Evolutionary conservation across 2,797 vertebrate species (phyloP).

Genomic region (Sebastes umbrosus): DNA sequence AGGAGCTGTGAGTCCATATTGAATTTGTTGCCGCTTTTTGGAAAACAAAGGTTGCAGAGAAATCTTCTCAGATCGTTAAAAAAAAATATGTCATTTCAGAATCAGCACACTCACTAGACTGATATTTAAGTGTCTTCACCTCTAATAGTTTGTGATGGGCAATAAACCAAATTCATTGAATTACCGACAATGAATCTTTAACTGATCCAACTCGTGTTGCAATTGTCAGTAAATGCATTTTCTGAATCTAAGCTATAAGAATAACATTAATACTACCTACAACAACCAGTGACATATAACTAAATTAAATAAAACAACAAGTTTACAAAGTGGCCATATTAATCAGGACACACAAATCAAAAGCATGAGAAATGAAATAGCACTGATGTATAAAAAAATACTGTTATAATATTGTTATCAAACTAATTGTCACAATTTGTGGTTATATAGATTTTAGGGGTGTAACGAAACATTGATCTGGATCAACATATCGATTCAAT

Average conservation of each 20-base stretch:
- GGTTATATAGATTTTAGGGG: neutral
- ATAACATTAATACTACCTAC: neutral
- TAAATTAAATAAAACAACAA: neutral
- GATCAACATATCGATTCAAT: no score
- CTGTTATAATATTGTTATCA: neutral
- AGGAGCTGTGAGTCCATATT: slow-evolving; percentile 8
- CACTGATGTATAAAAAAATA: neutral
- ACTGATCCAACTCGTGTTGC: neutral
- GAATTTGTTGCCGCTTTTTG: slow-evolving; percentile 8
- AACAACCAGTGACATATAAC: neutral
- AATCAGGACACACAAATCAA: neutral
- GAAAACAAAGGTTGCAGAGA: slow-evolving; percentile 17
- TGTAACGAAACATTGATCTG: no score
- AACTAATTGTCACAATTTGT: neutral
- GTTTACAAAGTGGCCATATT: neutral
- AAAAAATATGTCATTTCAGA: neutral
- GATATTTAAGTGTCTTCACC: neutral
- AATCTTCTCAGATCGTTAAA: neutral
- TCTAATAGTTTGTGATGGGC: neutral
- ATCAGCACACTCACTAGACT: neutral
- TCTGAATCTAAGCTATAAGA: neutral
- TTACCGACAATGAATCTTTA: neutral
- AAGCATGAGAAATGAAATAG: neutral
- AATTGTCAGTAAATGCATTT: neutral
- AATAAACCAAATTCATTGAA: neutral